These are phyloP conservation scores for Onthophagus taurus DNA, from an alignment of 1,140 invertebrate species.

Conservation along the genomic window DNA sequence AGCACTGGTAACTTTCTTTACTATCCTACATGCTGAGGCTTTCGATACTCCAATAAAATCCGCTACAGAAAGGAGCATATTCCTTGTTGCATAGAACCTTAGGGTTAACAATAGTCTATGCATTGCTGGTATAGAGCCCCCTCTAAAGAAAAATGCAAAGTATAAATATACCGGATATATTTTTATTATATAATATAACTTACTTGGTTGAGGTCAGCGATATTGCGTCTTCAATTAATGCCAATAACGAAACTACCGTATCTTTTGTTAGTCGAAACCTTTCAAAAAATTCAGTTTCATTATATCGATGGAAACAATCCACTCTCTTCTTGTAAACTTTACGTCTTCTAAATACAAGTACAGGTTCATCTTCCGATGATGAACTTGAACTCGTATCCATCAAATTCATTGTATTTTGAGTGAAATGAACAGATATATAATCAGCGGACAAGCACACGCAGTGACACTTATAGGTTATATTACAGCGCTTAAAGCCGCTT, in stretches of 20 bases:
- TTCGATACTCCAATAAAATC: constrained; percentile 10
- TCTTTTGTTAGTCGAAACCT: neutral
- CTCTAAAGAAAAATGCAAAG: neutral
- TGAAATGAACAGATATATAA: too few species aligned
- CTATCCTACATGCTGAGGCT: constrained; percentile 7
- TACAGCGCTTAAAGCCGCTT: too few species aligned
- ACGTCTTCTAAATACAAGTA: neutral
- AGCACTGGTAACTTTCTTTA: constrained; percentile 1
- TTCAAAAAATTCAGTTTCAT: constrained; percentile 4
- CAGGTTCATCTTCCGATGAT: too few species aligned
- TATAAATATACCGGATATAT: neutral
- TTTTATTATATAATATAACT: neutral
- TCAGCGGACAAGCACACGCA: too few species aligned
- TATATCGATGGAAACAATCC: neutral
- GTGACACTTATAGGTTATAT: too few species aligned
- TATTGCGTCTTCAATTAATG: neutral
- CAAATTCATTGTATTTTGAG: too few species aligned
- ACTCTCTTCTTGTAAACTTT: neutral
- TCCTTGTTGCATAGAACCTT: neutral
- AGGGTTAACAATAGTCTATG: neutral
- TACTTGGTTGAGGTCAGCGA: neutral
- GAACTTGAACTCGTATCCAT: too few species aligned
- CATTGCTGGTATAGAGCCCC: neutral
- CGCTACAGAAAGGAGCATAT: neutral
- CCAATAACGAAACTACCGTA: neutral